A percentile compares a stretch with the other conserved stretches of the same genome.
Conservation (phyloP, 2,113 vertebrate genomes). For the Pseudopipra pipra region DNA sequence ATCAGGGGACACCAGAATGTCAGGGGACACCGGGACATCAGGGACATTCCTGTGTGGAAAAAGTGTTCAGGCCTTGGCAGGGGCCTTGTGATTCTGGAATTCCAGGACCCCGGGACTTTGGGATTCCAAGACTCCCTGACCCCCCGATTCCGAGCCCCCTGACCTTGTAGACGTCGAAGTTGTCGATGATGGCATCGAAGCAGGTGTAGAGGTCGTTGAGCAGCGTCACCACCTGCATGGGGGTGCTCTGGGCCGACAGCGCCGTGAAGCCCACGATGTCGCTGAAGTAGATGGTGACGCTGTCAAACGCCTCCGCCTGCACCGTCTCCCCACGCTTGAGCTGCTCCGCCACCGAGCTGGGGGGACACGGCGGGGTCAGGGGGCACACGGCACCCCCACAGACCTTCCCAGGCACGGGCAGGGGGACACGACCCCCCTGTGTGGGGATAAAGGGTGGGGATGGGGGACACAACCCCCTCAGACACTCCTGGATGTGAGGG, state of each 20-base stretch:
- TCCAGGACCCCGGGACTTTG: too few species aligned
- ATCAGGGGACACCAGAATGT: too few species aligned
- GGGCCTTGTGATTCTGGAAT: too few species aligned
- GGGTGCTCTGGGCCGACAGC: constrained; percentile 88
- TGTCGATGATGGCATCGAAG: constrained; percentile 95
- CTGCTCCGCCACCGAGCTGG: constrained; percentile 90
- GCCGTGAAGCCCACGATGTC: constrained; percentile 92
- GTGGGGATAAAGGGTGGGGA: too few species aligned
- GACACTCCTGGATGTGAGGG: too few species aligned
- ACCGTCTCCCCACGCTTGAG: constrained; percentile 88
- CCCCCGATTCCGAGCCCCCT: neutral
- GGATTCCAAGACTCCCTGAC: too few species aligned
- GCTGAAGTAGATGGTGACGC: constrained; percentile 94
- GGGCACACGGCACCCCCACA: fast-evolving
- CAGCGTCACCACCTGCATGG: constrained; percentile 91
- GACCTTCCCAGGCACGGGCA: too few species aligned
- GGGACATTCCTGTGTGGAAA: too few species aligned
- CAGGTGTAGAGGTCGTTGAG: constrained; percentile 93
- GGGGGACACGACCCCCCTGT: too few species aligned
- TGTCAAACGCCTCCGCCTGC: constrained; percentile 90
- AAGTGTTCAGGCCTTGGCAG: too few species aligned
- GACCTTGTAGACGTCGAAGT: constrained; percentile 96
- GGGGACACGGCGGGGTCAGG: neutral
- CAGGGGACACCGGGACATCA: neutral
- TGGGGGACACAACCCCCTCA: too few species aligned